Conservation (phyloP, 2,888 invertebrate species). For the Harpagoxenus sublaevis region DNA sequence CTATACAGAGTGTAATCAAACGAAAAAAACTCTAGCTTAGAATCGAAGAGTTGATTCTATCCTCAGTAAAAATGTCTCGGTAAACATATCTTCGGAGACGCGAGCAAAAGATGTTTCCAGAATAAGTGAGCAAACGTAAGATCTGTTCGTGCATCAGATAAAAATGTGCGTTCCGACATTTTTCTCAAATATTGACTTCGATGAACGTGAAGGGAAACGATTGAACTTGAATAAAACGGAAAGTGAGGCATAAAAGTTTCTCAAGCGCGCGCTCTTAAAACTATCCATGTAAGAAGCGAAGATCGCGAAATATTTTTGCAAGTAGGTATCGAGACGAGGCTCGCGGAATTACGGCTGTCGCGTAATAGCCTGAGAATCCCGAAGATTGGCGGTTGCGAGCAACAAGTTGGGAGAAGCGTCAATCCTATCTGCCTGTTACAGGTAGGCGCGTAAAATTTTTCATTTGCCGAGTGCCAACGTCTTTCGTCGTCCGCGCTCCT, state of each 20-base stretch:
- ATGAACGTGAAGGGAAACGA: neutral
- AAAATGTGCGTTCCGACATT: neutral
- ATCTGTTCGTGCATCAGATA: neutral
- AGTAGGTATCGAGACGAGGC: neutral
- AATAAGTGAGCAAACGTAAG: neutral
- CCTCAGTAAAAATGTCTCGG: neutral
- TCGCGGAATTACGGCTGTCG: neutral
- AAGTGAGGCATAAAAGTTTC: neutral
- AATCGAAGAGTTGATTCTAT: neutral
- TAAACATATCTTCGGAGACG: neutral
- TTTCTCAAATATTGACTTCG: conserved; percentile 16
- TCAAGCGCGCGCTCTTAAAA: neutral
- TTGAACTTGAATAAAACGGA: neutral
- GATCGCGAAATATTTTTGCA: neutral
- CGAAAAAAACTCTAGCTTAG: neutral
- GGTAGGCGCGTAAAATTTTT: conserved; percentile 75
- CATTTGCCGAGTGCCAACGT: conserved; percentile 70
- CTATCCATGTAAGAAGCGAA: neutral
- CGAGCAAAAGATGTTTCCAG: neutral
- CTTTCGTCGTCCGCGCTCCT: conserved; percentile 34
- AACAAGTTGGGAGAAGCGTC: conserved; percentile 67
- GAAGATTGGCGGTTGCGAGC: conserved; percentile 51
- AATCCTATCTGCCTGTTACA: conserved; percentile 52
- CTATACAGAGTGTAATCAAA: conserved; percentile 3
- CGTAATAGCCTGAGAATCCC: neutral